Evolutionary conservation across 2,888 invertebrate species (phyloP).

Genomic region (Desoria tigrina): DNA sequence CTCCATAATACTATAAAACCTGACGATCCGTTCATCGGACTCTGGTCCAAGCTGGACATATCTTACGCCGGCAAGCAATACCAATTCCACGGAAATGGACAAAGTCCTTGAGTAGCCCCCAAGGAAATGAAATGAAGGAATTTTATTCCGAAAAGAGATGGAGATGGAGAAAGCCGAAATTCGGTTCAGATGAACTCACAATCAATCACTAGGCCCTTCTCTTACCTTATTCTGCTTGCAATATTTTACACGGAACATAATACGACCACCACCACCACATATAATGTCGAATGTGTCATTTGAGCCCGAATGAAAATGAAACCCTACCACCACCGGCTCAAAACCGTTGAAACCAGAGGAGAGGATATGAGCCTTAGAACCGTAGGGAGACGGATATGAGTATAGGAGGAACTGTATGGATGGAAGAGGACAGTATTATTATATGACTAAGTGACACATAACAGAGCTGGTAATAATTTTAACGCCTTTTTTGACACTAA

Average conservation of each 20-base stretch:
- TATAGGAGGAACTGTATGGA: too few species aligned
- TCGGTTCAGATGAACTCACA: slow-evolving; percentile 7
- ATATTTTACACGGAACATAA: too few species aligned
- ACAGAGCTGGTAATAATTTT: slow-evolving; percentile 54
- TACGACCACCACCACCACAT: too few species aligned
- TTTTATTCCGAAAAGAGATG: neutral
- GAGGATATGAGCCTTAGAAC: too few species aligned
- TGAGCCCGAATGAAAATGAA: too few species aligned
- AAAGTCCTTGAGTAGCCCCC: neutral
- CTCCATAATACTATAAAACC: too few species aligned
- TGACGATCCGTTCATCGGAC: neutral
- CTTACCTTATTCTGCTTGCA: too few species aligned
- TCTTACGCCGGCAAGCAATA: neutral
- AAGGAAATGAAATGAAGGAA: slow-evolving; percentile 7
- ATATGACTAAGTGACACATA: slow-evolving; percentile 52
- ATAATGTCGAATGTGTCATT: too few species aligned
- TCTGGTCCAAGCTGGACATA: neutral
- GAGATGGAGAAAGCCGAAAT: neutral
- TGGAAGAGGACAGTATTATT: slow-evolving; percentile 16
- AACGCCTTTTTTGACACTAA: slow-evolving; percentile 54
- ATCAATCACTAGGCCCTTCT: neutral
- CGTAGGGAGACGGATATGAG: too few species aligned
- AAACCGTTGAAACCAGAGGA: too few species aligned
- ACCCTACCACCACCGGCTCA: too few species aligned
- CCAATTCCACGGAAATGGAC: slow-evolving; percentile 1